Base-by-base conservation (phyloP, 2,797 vertebrate genomes). In the Trichosurus vulpecula region DNA sequence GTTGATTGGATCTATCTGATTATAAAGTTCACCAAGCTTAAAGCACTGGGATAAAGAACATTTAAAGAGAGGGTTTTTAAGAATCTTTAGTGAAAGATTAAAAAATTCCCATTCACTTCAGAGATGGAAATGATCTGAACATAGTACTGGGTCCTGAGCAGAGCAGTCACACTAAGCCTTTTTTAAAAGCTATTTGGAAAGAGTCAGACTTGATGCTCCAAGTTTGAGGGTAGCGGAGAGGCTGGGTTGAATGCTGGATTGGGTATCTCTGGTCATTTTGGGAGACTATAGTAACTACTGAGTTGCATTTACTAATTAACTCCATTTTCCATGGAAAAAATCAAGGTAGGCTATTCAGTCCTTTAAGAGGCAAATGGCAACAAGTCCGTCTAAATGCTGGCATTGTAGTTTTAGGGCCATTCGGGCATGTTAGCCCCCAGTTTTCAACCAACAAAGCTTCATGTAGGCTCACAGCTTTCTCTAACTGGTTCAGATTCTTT, bases 401-500 rank as follows among this genome's bases (percentile, higher is more conserved):
- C 29, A 6, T 12, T 53, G 58, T 14, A 27, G 12, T 12, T 41
- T 52, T 47, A 6, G 31, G 61, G 52, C 11, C 27, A 61, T 10
- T 14, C 13, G 0, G 29, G 35, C 31, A 52, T 81, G 25, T 81
- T 5, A 47, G 22, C 8, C 22, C 47, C 41, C 6, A 2, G 11
- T 41, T 53, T n/a, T 29, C 52, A 54, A 14, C n/a, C 6, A 9
- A 91, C 56, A 81, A 22, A 0, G 41, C 61, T 91, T 91, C 51
- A 8, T 0, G 2, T 22, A 19, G 90, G 74, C n/a, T 22, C 8
- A 8, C 57, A 52, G 25, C 9, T 54, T 94, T 87, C 52, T 91
- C 93, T 90, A 90, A 92, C 95, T 61, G 53, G 89, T 54, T 4
- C 5, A 92, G 94, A 90, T 81, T 41, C 90, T 92, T 66, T 93